Conservation (phyloP, 2,113 vertebrate species). For the Anguilla rostrata region DNA sequence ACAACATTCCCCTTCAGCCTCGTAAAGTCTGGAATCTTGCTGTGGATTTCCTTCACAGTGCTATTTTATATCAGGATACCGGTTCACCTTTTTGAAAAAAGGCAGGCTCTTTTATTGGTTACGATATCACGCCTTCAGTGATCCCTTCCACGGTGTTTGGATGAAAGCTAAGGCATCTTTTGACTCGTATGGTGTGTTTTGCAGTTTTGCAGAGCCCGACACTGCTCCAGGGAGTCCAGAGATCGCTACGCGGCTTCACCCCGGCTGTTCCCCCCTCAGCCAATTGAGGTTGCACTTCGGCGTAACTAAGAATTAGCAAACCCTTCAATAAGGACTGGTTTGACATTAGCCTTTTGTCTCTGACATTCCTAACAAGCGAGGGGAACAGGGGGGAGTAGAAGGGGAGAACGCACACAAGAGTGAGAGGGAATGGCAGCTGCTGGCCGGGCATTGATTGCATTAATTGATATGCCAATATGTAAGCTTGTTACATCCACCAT, state of each 20-base stretch:
- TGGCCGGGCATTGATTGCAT: slow-evolving; percentile 98
- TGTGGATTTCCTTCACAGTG: slow-evolving; percentile 30
- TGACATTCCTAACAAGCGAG: slow-evolving; percentile 58
- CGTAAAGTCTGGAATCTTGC: slow-evolving; percentile 19
- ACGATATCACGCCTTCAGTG: background rate
- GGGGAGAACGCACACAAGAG: slow-evolving; percentile 41
- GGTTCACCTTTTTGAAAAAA: background rate
- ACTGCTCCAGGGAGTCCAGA: background rate
- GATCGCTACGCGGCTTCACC: background rate
- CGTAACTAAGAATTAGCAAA: slow-evolving; percentile 61
- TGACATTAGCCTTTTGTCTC: slow-evolving; percentile 67
- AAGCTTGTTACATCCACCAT: slow-evolving; percentile 99
- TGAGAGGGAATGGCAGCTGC: slow-evolving; percentile 80
- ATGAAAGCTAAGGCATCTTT: background rate
- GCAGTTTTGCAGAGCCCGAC: background rate
- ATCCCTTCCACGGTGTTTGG: background rate
- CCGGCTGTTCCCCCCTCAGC: slow-evolving; percentile 21
- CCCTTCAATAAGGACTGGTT: slow-evolving; percentile 66
- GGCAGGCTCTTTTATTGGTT: no score
- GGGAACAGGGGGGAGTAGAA: slow-evolving; percentile 46
- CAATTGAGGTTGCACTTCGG: slow-evolving; percentile 29
- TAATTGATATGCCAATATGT: slow-evolving; percentile 99
- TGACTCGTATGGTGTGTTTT: background rate
- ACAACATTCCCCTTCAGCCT: slow-evolving; percentile 24
- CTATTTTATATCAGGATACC: slow-evolving; percentile 16